Conservation (phyloP, 2,797 vertebrate genomes). For the Microctenopoma steveboyesi region DNA sequence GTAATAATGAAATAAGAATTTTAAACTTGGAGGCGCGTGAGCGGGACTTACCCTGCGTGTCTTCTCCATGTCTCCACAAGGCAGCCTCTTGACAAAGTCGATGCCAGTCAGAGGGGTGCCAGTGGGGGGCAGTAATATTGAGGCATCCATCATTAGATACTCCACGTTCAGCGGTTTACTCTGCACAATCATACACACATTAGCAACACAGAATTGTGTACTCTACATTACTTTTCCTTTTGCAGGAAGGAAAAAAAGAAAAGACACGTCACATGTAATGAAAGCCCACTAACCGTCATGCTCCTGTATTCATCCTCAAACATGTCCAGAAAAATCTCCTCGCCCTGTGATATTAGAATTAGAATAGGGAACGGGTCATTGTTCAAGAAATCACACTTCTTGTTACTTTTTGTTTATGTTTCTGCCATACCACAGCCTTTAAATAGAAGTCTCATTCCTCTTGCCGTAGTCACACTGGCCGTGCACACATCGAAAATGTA, state of each 20-base stretch:
- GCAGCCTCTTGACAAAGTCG: conserved; percentile 96
- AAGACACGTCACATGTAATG: not conserved
- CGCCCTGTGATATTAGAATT: conserved; percentile 84
- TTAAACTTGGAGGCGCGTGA: not conserved
- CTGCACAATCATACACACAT: conserved; percentile 66
- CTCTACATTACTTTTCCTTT: no score
- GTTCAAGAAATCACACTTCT: no score
- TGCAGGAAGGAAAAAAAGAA: no score
- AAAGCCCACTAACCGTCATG: conserved; percentile 89
- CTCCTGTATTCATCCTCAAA: conserved; percentile 99
- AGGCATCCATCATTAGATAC: conserved; percentile 99
- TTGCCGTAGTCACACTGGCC: no score
- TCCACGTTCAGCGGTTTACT: conserved; percentile 99
- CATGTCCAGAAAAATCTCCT: conserved; percentile 99
- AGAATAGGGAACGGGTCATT: not conserved
- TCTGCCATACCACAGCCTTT: no score
- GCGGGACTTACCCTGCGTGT: conserved; percentile 89
- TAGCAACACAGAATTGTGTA: not conserved
- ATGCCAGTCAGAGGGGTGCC: conserved; percentile 97
- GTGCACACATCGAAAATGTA: no score
- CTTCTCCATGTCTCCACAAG: conserved; percentile 96
- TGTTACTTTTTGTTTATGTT: no score
- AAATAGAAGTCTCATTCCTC: no score
- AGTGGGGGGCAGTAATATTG: conserved; percentile 94
- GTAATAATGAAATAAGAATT: not conserved